Percentiles rank a stretch among this genome's conserved stretches.
These are phyloP conservation scores for Tyto alba DNA, from an alignment of 2,113 vertebrate species.

Conservation along the genomic window DNA sequence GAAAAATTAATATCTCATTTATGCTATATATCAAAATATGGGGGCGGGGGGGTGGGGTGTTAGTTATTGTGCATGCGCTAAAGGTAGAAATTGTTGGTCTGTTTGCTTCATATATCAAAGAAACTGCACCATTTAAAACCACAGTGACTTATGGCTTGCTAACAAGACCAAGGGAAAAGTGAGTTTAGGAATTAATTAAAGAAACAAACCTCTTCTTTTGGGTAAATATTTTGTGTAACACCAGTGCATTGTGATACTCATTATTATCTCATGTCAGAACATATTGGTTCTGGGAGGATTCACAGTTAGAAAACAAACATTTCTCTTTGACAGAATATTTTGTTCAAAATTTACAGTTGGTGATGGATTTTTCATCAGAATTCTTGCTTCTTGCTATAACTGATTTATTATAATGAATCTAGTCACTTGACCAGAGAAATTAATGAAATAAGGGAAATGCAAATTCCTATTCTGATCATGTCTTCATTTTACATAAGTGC, in stretches of 20 bases:
- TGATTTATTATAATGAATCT: background rate
- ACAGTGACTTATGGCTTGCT: background rate
- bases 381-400: background rate
- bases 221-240: background rate
- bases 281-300: background rate
- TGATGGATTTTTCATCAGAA: background rate
- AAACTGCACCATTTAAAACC: background rate
- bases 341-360: background rate
- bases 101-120: background rate
- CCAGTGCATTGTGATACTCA: background rate
- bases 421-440: background rate
- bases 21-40: background rate
- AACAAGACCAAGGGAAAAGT: background rate
- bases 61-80: background rate
- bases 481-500: background rate
- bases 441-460: background rate
- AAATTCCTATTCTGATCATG: background rate
- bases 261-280: background rate
- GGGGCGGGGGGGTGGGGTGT: background rate
- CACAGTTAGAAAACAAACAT: background rate
- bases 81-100: background rate
- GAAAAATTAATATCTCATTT: background rate
- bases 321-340: background rate
- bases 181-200: background rate
- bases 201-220: background rate